phyloP scores from a whole-genome alignment of 2,888 invertebrate species.

The Rosalia funebris region DNA sequence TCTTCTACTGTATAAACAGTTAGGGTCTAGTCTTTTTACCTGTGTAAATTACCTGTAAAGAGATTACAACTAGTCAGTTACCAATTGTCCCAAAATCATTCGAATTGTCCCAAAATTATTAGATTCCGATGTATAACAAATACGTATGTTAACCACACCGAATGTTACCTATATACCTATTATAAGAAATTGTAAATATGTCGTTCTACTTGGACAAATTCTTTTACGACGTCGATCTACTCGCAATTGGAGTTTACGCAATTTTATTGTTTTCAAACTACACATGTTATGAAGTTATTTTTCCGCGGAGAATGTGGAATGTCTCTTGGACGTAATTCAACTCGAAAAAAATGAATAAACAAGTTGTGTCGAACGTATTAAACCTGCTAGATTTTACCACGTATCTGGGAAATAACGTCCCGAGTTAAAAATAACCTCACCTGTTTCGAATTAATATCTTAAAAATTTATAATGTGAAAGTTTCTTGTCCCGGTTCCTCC shows the following conservation, averaged over 20 bases:
- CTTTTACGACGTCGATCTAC: too few relatives aligned
- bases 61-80: too few relatives aligned
- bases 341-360: slow-evolving; percentile 11
- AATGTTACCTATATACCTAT: too few relatives aligned
- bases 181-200: too few relatives aligned
- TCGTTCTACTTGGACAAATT: too few relatives aligned
- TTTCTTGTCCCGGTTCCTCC: slow-evolving; percentile 14
- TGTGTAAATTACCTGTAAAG: too few relatives aligned
- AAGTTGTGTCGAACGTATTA: not conserved
- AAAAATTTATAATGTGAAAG: slow-evolving; percentile 32
- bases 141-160: too few relatives aligned
- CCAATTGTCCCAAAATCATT: too few relatives aligned
- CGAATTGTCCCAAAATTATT: too few relatives aligned
- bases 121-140: too few relatives aligned
- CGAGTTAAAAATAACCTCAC: slow-evolving; percentile 21
- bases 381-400: slow-evolving; percentile 7
- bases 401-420: slow-evolving; percentile 19
- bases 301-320: not conserved
- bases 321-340: slow-evolving; percentile 18
- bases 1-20: too few relatives aligned
- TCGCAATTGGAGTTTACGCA: not conserved
- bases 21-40: too few relatives aligned
- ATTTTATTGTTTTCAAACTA: not conserved
- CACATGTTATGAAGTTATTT: not conserved
- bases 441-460: slow-evolving; percentile 27